Conservation (phyloP, 2,797 vertebrate species). For the Helarctos malayanus region DNA sequence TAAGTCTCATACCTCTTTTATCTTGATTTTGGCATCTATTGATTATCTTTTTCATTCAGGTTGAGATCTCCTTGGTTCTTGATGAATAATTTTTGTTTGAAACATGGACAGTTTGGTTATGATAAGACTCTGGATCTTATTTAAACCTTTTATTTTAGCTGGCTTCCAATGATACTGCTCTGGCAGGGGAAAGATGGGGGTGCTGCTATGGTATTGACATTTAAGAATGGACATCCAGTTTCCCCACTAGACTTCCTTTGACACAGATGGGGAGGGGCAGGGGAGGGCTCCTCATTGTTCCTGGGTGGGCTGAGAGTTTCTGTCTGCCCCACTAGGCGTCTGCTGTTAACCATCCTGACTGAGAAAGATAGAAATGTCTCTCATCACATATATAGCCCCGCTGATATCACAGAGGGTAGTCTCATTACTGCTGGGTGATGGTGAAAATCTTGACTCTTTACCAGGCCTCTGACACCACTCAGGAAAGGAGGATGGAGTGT, state of each 20-base stretch:
- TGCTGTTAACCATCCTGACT: neutral
- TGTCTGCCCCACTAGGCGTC: neutral
- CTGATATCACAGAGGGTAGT: neutral
- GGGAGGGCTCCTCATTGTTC: neutral
- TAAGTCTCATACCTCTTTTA: neutral
- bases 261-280: neutral
- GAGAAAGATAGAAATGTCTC: neutral
- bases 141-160: neutral
- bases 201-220: neutral
- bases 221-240: neutral
- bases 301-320: neutral
- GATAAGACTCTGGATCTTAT: neutral
- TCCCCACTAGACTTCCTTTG: neutral
- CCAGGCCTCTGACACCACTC: neutral
- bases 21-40: neutral
- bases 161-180: neutral
- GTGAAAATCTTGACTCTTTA: neutral
- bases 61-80: neutral
- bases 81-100: neutral
- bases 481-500: neutral
- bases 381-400: neutral
- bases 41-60: neutral
- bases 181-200: neutral
- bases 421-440: neutral
- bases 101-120: neutral